A percentile compares a stretch with the other conserved stretches of the same genome.
phyloP scores from a whole-genome alignment of 2,797 vertebrate species.

The Phataginus tetradactyla region DNA sequence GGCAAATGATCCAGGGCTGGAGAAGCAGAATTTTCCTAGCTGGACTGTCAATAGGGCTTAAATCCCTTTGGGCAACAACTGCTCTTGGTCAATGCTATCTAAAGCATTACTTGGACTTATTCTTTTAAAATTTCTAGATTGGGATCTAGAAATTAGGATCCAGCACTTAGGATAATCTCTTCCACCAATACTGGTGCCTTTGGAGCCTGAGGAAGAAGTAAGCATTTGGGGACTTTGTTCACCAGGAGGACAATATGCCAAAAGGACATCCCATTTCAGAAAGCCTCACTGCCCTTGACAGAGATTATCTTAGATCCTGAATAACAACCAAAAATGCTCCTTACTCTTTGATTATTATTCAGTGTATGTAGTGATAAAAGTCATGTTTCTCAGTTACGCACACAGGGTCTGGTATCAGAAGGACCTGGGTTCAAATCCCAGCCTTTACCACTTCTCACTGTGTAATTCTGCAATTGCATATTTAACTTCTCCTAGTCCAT shows the following conservation, averaged over 20 bases:
- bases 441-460: background rate
- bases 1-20: background rate
- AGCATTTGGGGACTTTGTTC: background rate
- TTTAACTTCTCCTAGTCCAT: background rate
- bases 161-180: background rate
- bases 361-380: background rate
- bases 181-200: background rate
- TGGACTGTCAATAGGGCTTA: conserved; percentile 7
- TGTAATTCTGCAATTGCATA: background rate
- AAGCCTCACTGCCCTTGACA: background rate
- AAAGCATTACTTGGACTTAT: background rate
- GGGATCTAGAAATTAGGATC: background rate
- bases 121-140: background rate
- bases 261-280: background rate
- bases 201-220: background rate
- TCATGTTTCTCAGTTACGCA: background rate
- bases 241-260: background rate
- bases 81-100: conserved; percentile 5
- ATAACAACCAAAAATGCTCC: background rate
- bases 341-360: background rate
- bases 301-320: background rate
- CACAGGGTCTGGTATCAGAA: background rate
- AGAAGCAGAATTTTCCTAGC: background rate
- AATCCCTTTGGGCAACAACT: background rate
- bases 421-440: background rate